Percentiles rank a stretch among this genome's conserved stretches.
Conservation (phyloP, 1,140 invertebrate species). For the Diuraphis noxia region DNA sequence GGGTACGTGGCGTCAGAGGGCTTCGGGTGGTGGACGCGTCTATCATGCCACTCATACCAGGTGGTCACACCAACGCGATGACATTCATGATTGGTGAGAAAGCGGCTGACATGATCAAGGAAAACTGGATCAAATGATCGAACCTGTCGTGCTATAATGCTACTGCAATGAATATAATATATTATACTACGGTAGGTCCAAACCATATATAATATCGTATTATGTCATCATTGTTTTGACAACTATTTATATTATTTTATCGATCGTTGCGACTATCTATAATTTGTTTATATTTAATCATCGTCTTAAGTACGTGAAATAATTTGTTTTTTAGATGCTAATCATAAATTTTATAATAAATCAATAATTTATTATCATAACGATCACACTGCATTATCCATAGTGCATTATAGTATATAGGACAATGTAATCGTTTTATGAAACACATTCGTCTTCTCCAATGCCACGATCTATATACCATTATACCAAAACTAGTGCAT, state of each 20-base stretch:
- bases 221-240: not conserved
- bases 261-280: not conserved
- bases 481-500: not conserved
- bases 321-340: not conserved
- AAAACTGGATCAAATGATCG: slow-evolving; percentile 57
- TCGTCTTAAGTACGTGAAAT: not conserved
- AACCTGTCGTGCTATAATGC: not conserved
- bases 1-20: slow-evolving; percentile 55
- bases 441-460: not conserved
- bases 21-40: slow-evolving; percentile 59
- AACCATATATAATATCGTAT: not conserved
- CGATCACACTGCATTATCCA: not conserved
- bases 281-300: not conserved
- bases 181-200: not conserved
- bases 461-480: too few relatives aligned
- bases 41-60: slow-evolving; percentile 62
- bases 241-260: not conserved
- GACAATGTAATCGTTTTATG: not conserved
- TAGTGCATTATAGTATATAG: not conserved
- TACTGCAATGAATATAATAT: not conserved
- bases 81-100: slow-evolving; percentile 66
- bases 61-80: slow-evolving; percentile 64
- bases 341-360: not conserved
- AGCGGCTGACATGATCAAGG: slow-evolving; percentile 64
- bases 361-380: not conserved